Evolutionary conservation across 2,113 vertebrate genomes (phyloP).

Genomic region (Galemys pyrenaicus): DNA sequence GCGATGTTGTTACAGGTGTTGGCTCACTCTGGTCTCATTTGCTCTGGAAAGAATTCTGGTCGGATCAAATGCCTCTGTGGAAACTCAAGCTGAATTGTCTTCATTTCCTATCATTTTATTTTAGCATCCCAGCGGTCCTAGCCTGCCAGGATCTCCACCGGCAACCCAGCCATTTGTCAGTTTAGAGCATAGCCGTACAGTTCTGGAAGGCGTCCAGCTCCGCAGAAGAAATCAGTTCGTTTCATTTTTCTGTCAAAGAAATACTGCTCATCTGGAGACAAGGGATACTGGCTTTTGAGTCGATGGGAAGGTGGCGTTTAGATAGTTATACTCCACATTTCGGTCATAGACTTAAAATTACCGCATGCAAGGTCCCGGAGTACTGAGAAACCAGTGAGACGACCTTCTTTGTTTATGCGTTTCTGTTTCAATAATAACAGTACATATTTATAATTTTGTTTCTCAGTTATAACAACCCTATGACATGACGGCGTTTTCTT

Average conservation of each 20-base stretch:
- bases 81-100: constrained; percentile 77
- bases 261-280: constrained; percentile 12
- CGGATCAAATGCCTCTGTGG: constrained; percentile 21
- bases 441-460: not conserved
- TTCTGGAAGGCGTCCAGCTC: constrained; percentile 37
- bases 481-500: not conserved
- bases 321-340: not conserved
- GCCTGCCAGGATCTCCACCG: constrained; percentile 10
- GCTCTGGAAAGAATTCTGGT: constrained; percentile 55
- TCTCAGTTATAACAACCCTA: not conserved
- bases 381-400: not conserved
- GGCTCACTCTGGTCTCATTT: not conserved
- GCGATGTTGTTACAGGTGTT: constrained; percentile 80
- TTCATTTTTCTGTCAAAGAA: constrained; percentile 44
- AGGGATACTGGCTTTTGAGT: not conserved
- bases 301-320: not conserved
- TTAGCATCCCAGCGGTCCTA: constrained; percentile 48
- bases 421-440: not conserved
- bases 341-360: not conserved
- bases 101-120: constrained; percentile 74
- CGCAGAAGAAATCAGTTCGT: constrained; percentile 23
- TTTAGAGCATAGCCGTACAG: constrained; percentile 49
- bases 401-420: not conserved
- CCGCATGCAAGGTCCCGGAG: not conserved
- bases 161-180: constrained; percentile 32